A percentile compares a stretch with the other conserved stretches of the same genome.
Conservation (phyloP, 2,888 invertebrate species). For the Antheraea yamamai region DNA sequence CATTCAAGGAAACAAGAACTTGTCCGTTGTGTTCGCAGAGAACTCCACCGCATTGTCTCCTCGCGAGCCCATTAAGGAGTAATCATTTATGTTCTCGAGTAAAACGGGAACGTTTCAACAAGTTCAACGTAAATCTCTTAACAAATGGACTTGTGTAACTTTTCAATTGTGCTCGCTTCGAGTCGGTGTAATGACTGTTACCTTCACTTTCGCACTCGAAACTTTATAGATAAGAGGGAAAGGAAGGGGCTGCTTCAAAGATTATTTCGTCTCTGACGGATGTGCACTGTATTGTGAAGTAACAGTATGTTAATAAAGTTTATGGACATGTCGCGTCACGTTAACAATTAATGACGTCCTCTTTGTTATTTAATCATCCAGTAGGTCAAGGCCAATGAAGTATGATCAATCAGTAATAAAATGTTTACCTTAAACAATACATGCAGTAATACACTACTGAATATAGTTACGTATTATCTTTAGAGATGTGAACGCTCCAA, state of each 20-base stretch:
- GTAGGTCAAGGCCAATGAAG: too few relatives aligned
- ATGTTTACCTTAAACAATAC: too few relatives aligned
- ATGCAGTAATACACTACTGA: too few relatives aligned
- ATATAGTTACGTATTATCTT: too few relatives aligned
- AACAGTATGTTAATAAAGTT: conserved; percentile 12
- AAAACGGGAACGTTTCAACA: conserved; percentile 13
- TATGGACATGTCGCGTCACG: background rate
- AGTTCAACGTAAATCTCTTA: conserved; percentile 17
- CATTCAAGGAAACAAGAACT: background rate
- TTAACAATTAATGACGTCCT: too few relatives aligned
- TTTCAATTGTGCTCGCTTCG: conserved; percentile 20
- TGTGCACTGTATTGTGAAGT: conserved; percentile 6
- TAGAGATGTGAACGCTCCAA: too few relatives aligned
- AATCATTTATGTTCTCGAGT: conserved; percentile 11
- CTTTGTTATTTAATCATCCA: too few relatives aligned
- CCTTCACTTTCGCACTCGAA: conserved; percentile 17
- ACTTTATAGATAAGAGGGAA: conserved; percentile 14
- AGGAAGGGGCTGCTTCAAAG: conserved; percentile 15
- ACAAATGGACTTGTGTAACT: conserved; percentile 19
- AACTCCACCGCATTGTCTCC: conserved; percentile 8
- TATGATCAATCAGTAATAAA: too few relatives aligned
- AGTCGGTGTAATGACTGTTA: conserved; percentile 5
- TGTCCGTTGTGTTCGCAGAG: background rate
- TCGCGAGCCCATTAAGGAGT: conserved; percentile 5
- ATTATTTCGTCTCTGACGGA: conserved; percentile 19